Evolutionary conservation across 2,888 invertebrate species (phyloP), one percentile per base, ranked within the genome.

Genomic region (Pocota personata): DNA sequence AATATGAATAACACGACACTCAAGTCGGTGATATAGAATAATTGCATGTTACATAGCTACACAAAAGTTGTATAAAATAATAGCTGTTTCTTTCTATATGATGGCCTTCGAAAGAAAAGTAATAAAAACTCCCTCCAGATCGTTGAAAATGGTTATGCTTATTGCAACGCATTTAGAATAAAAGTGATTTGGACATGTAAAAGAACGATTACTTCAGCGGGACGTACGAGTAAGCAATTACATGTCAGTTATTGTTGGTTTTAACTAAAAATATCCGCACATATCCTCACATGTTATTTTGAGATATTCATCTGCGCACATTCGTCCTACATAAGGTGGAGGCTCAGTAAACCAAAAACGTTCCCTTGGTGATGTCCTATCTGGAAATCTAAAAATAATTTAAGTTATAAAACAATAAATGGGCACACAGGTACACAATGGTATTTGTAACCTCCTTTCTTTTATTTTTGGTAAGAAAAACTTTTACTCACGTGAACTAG

Each of bases 161-260:
- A 75, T 62, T 75, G 67, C 80, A 80, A 67, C 58, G 67, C 67
- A 55, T 69, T 82, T 37, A n/a, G 21, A n/a, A 67, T 69, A 55
- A 82, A 82, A 75, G 6, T 8, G 43, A 35, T 67, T 67, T 30
- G 32, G 75, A 30, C 69, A 75, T 75, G 43, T 67, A 37, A 46
- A 71, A 14, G 21, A 46, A 58, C 71, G 57, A 71, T 69, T 69
- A 55, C 55, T 19, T 32, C 30, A 50, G n/a, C 40, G n/a, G 58
- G 24, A 24, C 37, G 40, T 35, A n/a, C n/a, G n/a, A n/a, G 40
- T 27, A 40, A n/a, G 40, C 55, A 55, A 55, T 55, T 40, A 69
- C 40, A 55, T 55, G 27, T 62, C 35, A 21, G 16, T 58, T 32
- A 27, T 50, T n/a, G n/a, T 50, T 30, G 14, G 37, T 14, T 24